These are phyloP conservation scores for Acleris holmiana DNA, from an alignment of 2,888 invertebrate species.

Conservation along the genomic window DNA sequence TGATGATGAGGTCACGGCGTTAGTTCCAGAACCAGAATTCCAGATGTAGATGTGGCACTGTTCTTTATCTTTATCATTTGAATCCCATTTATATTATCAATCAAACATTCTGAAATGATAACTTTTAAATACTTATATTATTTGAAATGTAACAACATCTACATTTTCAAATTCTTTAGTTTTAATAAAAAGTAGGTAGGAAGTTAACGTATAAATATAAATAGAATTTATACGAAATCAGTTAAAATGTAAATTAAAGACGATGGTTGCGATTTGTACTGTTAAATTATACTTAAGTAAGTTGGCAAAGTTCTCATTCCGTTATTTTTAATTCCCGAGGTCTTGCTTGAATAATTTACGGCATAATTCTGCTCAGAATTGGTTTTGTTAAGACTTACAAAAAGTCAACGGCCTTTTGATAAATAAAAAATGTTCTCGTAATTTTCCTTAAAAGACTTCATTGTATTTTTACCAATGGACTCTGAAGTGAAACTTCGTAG, in stretches of 20 bases:
- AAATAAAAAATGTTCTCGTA: neutral
- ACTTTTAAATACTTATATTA: too few relatives aligned
- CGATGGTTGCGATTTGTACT: too few relatives aligned
- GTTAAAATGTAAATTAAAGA: neutral
- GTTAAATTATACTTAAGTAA: neutral
- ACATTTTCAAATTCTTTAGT: constrained; percentile 1
- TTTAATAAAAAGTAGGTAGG: constrained; percentile 3
- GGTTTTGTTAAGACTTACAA: neutral
- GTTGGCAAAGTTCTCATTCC: neutral
- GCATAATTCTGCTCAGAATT: neutral
- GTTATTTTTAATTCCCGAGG: neutral
- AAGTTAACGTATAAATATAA: neutral
- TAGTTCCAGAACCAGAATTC: too few relatives aligned
- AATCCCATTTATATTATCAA: too few relatives aligned
- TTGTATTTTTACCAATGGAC: neutral
- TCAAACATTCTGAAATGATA: too few relatives aligned
- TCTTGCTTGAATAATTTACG: neutral
- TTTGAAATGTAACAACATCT: too few relatives aligned
- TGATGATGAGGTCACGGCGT: too few relatives aligned
- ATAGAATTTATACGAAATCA: constrained; percentile 9
- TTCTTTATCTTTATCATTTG: too few relatives aligned
- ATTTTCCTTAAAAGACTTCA: neutral
- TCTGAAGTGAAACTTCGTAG: neutral
- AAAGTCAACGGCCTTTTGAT: neutral
- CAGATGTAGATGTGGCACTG: too few relatives aligned